Percentiles rank a stretch among this genome's conserved stretches.
phyloP scores from a whole-genome alignment of 2,888 invertebrate genomes.

The Ophioninae sp. region DNA sequence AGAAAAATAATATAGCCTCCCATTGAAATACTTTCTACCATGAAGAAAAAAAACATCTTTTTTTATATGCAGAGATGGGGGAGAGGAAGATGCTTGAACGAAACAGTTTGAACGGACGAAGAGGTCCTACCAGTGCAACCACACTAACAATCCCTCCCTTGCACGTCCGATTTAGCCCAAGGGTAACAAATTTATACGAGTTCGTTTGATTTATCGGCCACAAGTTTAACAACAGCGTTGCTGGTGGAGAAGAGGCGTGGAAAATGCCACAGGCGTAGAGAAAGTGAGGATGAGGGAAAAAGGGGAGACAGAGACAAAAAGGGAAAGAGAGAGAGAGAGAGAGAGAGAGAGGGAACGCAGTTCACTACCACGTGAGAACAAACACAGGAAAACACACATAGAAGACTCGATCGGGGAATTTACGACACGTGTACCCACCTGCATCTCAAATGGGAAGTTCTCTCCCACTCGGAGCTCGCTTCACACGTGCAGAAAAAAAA shows the following conservation, averaged over 20 bases:
- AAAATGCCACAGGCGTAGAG: slow-evolving; percentile 60
- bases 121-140: slow-evolving; percentile 60
- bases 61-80: neutral
- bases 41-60: neutral
- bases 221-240: slow-evolving; percentile 76
- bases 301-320: slow-evolving; percentile 25
- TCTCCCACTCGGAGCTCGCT: slow-evolving; percentile 16
- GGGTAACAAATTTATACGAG: slow-evolving; percentile 78
- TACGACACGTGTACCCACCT: slow-evolving; percentile 74
- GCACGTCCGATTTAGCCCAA: slow-evolving; percentile 73
- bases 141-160: slow-evolving; percentile 20
- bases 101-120: slow-evolving; percentile 34
- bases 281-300: slow-evolving; percentile 66
- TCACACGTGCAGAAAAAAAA: neutral
- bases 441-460: slow-evolving; percentile 69
- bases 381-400: slow-evolving; percentile 41
- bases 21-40: slow-evolving; percentile 65
- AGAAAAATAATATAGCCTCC: slow-evolving; percentile 32
- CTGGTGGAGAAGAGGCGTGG: slow-evolving; percentile 64
- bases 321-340: slow-evolving; percentile 68
- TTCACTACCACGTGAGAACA: slow-evolving; percentile 19
- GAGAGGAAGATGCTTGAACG: slow-evolving; percentile 14
- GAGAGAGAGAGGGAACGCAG: slow-evolving; percentile 22
- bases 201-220: slow-evolving; percentile 76
- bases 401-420: slow-evolving; percentile 73